Base-by-base conservation (phyloP, 1,140 invertebrate species). In the Drosophila simulans region DNA sequence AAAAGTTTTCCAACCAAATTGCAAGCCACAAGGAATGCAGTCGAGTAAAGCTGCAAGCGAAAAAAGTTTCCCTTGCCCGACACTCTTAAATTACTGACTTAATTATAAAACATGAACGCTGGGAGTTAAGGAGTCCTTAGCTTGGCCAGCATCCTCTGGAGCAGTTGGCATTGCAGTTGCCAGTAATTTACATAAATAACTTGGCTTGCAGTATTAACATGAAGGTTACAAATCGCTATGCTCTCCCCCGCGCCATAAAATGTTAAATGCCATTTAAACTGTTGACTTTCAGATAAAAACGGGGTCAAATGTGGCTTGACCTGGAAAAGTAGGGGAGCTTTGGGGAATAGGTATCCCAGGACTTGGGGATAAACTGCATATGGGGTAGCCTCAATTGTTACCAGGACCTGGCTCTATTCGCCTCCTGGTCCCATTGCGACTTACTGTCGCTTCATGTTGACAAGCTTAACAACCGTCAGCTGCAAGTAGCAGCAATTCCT, bases 81-180 rank as follows among this genome's bases (percentile, higher is more conserved):
- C 82, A 88, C 83, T 88, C 80, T 86, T 88, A 86, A 86, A 88
- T 88, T 86, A 88, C 83, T 66, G 76, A 86, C 83, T 86, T 86
- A 86, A 86, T 86, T 86, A 86, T 88, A 86, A 86, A 86, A 76
- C 83, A 86, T 83, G 83, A 88, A 86, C 74, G 80, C 62, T 48
- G 49, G 55, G 43, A 79, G 81, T 69, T 48, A 39, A 45, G 48
- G 27, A 22, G 25, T 15, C 49, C 49, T 60, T 27, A 31, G 35
- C 51, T 35, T 42, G 63, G 54, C 60, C 55, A 40, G 49, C 66
- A 46, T 40, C 56, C 51, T 52, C 45, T 13, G 20, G 8, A 12
- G 20, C 22, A 73, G 63, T 63, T 59, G 43, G 57, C 66, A 68
- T 74, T 57, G 73, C 72, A 68, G 70, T 54, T 78, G 75, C 58